These are phyloP conservation scores for Pterophyllum scalare DNA, from an alignment of 2,113 vertebrate genomes.

Conservation along the genomic window DNA sequence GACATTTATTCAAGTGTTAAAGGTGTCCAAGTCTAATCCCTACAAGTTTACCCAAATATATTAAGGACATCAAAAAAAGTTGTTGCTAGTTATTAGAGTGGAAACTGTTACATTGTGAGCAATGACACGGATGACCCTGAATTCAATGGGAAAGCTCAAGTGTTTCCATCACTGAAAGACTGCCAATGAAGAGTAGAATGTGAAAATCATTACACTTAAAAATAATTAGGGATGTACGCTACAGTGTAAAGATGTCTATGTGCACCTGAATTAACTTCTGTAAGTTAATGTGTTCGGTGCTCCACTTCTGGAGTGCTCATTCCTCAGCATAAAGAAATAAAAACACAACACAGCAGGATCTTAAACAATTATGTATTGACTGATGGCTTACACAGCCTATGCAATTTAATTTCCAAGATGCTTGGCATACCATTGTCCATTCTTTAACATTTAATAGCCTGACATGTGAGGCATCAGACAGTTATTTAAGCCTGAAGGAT, in stretches of 20 bases:
- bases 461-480: slow-evolving; percentile 63
- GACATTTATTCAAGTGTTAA: not conserved
- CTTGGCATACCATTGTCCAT: slow-evolving; percentile 73
- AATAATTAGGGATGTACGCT: not conserved
- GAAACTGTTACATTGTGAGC: too few species aligned
- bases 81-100: too few species aligned
- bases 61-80: too few species aligned
- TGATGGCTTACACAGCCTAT: slow-evolving; percentile 79
- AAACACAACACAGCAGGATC: slow-evolving; percentile 74
- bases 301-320: not conserved
- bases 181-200: not conserved
- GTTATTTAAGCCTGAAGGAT: slow-evolving; percentile 57
- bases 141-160: not conserved
- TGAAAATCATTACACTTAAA: not conserved
- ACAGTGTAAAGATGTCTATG: not conserved
- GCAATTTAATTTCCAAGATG: slow-evolving; percentile 79
- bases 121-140: not conserved
- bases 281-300: not conserved
- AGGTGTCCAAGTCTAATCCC: too few species aligned
- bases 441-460: slow-evolving; percentile 71
- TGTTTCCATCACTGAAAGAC: not conserved
- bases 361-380: slow-evolving; percentile 84
- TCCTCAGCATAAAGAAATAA: slow-evolving; percentile 50
- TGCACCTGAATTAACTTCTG: not conserved
- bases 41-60: too few species aligned